These are phyloP conservation scores for Leptopilina syphax DNA, from an alignment of 2,888 invertebrate species.

Conservation along the genomic window DNA sequence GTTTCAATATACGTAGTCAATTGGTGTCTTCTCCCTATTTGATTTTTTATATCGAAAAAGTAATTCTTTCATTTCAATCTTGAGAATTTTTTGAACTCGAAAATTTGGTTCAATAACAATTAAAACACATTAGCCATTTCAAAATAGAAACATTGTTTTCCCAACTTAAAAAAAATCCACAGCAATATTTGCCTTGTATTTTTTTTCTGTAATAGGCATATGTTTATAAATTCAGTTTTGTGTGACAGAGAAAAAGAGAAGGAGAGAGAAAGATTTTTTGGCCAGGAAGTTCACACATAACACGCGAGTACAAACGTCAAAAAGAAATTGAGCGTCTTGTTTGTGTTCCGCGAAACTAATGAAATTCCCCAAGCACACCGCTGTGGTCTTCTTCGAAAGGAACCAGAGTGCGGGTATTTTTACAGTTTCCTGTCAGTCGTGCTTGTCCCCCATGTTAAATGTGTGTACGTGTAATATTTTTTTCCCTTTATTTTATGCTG, in stretches of 20 bases:
- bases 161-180: neutral
- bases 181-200: neutral
- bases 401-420: constrained; percentile 50
- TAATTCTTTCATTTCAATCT: no score
- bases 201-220: neutral
- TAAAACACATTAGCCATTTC: no score
- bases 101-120: no score
- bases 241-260: neutral
- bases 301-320: neutral
- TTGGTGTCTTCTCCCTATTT: no score
- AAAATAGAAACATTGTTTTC: no score
- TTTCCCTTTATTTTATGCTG: constrained; percentile 16
- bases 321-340: constrained; percentile 28
- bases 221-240: constrained; percentile 22
- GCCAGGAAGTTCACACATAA: constrained; percentile 10
- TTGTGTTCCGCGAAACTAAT: constrained; percentile 35
- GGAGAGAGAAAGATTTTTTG: constrained; percentile 8
- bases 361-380: constrained; percentile 28
- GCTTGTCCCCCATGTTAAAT: constrained; percentile 2
- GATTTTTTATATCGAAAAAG: no score
- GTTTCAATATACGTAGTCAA: no score
- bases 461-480: neutral
- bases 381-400: constrained; percentile 26
- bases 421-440: constrained; percentile 54
- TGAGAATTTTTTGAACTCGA: no score